A percentile compares a stretch with the other conserved stretches of the same genome.
Evolutionary conservation across 2,113 vertebrate genomes (phyloP).

Genomic region (Herpetotheres cachinnans): DNA sequence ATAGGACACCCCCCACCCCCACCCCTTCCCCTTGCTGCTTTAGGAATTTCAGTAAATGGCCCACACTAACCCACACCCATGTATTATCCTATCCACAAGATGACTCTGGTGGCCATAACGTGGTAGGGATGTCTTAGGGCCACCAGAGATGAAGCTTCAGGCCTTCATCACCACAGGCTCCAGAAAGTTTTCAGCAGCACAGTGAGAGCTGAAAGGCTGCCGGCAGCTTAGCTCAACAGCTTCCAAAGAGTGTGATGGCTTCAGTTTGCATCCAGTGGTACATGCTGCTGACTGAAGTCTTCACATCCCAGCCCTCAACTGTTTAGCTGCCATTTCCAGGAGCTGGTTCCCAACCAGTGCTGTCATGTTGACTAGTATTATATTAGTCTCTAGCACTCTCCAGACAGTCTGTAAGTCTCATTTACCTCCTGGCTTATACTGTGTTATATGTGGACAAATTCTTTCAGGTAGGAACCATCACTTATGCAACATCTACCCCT

Average conservation of each 20-base stretch:
- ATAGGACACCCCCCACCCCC: neutral
- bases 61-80: neutral
- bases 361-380: neutral
- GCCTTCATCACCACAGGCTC: neutral
- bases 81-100: neutral
- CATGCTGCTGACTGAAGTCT: neutral
- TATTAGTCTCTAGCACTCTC: neutral
- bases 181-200: neutral
- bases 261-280: neutral
- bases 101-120: neutral
- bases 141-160: neutral
- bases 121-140: neutral
- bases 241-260: neutral
- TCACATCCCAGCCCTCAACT: neutral
- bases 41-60: neutral
- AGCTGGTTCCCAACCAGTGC: neutral
- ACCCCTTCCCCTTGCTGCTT: neutral
- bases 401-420: neutral
- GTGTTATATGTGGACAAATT: neutral
- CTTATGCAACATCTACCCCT: neutral
- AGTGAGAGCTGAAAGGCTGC: neutral
- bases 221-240: neutral
- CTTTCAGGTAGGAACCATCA: neutral
- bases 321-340: neutral
- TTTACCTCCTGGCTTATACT: neutral